phyloP scores from a whole-genome alignment of 2,888 invertebrate genomes.

The Xestia xanthographa region DNA sequence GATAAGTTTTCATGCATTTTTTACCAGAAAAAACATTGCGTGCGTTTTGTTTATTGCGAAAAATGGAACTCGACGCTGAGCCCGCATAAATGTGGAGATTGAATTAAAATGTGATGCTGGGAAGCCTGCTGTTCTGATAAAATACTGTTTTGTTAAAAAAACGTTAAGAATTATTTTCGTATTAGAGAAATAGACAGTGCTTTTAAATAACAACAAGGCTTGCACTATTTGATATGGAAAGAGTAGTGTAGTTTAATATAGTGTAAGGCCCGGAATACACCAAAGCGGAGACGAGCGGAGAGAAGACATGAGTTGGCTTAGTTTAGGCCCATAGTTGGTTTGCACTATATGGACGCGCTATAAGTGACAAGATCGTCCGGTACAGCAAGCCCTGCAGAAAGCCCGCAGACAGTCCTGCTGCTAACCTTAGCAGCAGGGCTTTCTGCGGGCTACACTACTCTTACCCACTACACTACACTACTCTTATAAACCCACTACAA shows the following conservation, averaged over 20 bases:
- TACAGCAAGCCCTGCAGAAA: too few species aligned
- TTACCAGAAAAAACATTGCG: conserved; percentile 64
- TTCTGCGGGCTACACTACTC: too few species aligned
- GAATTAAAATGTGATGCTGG: conserved; percentile 32
- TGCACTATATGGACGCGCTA: background rate
- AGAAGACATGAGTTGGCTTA: too few species aligned
- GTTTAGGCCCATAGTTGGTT: too few species aligned
- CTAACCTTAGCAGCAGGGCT: too few species aligned
- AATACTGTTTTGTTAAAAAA: conserved; percentile 1
- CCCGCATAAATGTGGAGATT: conserved; percentile 71
- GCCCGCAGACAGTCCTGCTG: too few species aligned
- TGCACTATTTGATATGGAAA: background rate
- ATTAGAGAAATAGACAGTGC: too few species aligned
- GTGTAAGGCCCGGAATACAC: too few species aligned
- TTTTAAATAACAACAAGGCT: background rate
- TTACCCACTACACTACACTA: too few species aligned
- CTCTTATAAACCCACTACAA: too few species aligned
- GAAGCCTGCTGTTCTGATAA: conserved; percentile 7
- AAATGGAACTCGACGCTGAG: conserved; percentile 65
- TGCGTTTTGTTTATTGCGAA: conserved; percentile 70
- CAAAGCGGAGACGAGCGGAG: too few species aligned
- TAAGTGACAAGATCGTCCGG: background rate
- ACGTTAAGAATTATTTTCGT: background rate
- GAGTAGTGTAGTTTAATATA: too few species aligned
- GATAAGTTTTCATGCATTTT: conserved; percentile 71